Evolutionary conservation across 1,140 invertebrate species (phyloP).

Genomic region (Papilio dardanus): DNA sequence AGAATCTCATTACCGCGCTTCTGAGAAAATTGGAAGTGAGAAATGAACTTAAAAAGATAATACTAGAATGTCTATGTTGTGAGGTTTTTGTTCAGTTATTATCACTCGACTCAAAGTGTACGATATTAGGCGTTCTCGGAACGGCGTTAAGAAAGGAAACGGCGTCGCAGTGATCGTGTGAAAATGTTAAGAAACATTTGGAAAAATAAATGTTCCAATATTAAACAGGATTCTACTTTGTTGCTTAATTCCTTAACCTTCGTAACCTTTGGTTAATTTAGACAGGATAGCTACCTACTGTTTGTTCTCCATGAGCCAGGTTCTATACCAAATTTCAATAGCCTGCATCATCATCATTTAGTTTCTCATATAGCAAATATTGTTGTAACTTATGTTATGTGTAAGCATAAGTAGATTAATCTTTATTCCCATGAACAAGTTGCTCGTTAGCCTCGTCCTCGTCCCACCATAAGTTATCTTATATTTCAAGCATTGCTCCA

Average conservation of each 20-base stretch:
- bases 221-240: neutral
- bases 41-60: conserved; percentile 76
- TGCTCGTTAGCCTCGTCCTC: neutral
- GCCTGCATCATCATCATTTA: too few relatives aligned
- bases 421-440: neutral
- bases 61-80: conserved; percentile 59
- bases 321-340: too few relatives aligned
- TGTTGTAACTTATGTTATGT: too few relatives aligned
- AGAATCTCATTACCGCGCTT: conserved; percentile 77
- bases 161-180: conserved; percentile 23
- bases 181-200: conserved; percentile 7
- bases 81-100: conserved; percentile 68
- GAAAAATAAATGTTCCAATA: neutral
- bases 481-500: neutral
- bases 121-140: conserved; percentile 53
- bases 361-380: too few relatives aligned
- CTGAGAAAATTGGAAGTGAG: conserved; percentile 78
- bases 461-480: too few relatives aligned
- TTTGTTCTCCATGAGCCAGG: too few relatives aligned
- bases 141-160: conserved; percentile 39
- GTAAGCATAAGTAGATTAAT: too few relatives aligned
- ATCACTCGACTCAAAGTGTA: conserved; percentile 53
- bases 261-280: too few relatives aligned
- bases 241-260: neutral
- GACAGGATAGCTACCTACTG: too few relatives aligned